Percentiles rank a stretch among this genome's conserved stretches.
phyloP scores from a whole-genome alignment of 1,140 invertebrate genomes.

The Drosophila navojoa region DNA sequence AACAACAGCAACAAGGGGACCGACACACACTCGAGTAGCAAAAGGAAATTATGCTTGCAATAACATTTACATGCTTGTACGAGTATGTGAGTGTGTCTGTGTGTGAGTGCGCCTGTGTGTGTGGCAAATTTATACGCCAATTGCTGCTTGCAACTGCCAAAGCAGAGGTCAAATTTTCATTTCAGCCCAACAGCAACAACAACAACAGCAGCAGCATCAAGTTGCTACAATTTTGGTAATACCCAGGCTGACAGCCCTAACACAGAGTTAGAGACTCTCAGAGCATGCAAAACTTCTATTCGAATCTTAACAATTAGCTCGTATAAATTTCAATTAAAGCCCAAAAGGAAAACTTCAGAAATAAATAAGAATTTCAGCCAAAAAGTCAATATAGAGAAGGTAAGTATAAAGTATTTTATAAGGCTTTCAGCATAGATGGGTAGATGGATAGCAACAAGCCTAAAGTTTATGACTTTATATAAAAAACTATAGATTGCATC shows the following conservation, averaged over 20 bases:
- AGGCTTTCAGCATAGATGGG: too few relatives aligned
- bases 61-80: conserved; percentile 70
- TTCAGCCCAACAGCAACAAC: conserved; percentile 38
- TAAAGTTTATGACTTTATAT: too few relatives aligned
- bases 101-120: conserved; percentile 27
- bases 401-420: too few relatives aligned
- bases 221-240: conserved; percentile 11
- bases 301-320: too few relatives aligned
- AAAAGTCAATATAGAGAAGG: too few relatives aligned
- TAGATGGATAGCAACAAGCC: too few relatives aligned
- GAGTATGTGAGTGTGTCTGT: conserved; percentile 24
- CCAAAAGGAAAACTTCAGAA: too few relatives aligned
- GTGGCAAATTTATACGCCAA: conserved; percentile 68
- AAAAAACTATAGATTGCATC: too few relatives aligned
- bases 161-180: conserved; percentile 65
- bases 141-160: conserved; percentile 49
- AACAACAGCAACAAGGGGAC: conserved; percentile 42
- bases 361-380: too few relatives aligned
- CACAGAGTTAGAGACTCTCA: not conserved
- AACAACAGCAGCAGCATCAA: conserved; percentile 42
- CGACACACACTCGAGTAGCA: conserved; percentile 24
- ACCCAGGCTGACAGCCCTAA: not conserved
- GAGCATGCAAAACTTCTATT: not conserved
- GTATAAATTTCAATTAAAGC: too few relatives aligned
- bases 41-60: conserved; percentile 79